Base-by-base conservation (phyloP, 1,140 invertebrate species). In the Campodea augens region DNA sequence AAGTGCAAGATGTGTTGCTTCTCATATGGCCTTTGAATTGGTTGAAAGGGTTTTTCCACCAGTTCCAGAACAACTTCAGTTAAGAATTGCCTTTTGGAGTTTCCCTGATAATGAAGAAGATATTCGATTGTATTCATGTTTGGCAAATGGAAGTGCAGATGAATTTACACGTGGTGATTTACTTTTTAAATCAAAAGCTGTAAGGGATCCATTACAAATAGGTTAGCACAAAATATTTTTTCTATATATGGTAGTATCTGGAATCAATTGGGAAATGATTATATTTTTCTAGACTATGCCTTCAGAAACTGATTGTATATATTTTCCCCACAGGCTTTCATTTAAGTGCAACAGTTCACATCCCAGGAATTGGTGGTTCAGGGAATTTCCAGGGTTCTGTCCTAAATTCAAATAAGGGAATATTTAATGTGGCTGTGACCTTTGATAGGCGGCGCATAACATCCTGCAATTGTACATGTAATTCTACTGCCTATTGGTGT, bases 51-150 rank as follows among this genome's bases (percentile, higher is more conserved):
- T 92, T 7, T 90, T 85, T 63, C 88, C 89, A 46, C 91, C 92
- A 2, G 89, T 98, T 29, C 93, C 93, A 42, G 92, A 98, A 67
- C 85, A 95, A 62, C 68, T 98, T 36, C 92, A 98, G 63, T 69
- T 97, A 23, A 75, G 90, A 51, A 98, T 98, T 61, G 91, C 92
- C 4, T 97, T 89, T 61, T 97, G 91, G 90, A 96, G 90, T 60
- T 98, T 98, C 60, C 92, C 93, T 1, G 89, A 97, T 62, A 91
- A 87, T 66, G 92, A 98, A 67, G 92, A 98, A 66, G 92, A 98
- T 59, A 97, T 98, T 55, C 71, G 92, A 46, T 65, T 98, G n/a
- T 98, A 98, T 60, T 96, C 92, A 0, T 98, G 93, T 64, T 64
- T 99, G 56, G 92, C 95, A 12, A 98, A 97, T 69, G 93, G 93